Evolutionary conservation across 2,888 invertebrate genomes (phyloP).

Genomic region (Rutpela maculata): DNA sequence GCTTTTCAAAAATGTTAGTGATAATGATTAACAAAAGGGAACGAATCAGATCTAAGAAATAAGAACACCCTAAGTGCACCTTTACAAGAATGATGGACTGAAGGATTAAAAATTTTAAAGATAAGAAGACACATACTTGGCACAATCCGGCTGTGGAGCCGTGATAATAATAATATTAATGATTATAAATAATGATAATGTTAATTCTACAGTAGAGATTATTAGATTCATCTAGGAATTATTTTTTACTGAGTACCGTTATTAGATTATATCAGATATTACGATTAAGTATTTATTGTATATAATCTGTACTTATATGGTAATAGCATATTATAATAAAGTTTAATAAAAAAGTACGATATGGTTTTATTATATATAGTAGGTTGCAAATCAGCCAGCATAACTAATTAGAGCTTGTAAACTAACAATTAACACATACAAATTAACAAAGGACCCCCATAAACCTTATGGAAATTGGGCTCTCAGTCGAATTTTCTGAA

Average conservation of each 20-base stretch:
- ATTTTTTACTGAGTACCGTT: constrained; percentile 35
- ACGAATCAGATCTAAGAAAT: constrained; percentile 32
- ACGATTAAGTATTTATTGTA: constrained; percentile 39
- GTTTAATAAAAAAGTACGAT: constrained; percentile 37
- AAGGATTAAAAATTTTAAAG: constrained; percentile 48
- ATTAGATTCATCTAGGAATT: constrained; percentile 31
- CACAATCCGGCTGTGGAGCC: constrained; percentile 60
- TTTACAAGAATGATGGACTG: constrained; percentile 58
- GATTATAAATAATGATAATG: constrained; percentile 17
- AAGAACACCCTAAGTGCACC: constrained; percentile 64
- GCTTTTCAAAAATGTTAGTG: constrained; percentile 34
- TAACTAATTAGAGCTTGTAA: too few relatives aligned
- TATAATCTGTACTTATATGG: constrained; percentile 40
- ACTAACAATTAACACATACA: too few relatives aligned
- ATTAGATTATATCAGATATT: constrained; percentile 31
- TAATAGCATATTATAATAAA: constrained; percentile 37
- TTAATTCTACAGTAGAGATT: constrained; percentile 27
- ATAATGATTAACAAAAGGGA: constrained; percentile 21
- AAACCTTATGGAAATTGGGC: too few relatives aligned
- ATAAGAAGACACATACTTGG: constrained; percentile 42
- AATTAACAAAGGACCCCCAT: too few relatives aligned
- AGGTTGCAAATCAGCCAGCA: too few relatives aligned
- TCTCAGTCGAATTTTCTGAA: too few relatives aligned
- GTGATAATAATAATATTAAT: constrained; percentile 58
- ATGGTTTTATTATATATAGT: constrained; percentile 9